Evolutionary conservation across 2,113 vertebrate species (phyloP).

Genomic region (Eurystomus gularis): DNA sequence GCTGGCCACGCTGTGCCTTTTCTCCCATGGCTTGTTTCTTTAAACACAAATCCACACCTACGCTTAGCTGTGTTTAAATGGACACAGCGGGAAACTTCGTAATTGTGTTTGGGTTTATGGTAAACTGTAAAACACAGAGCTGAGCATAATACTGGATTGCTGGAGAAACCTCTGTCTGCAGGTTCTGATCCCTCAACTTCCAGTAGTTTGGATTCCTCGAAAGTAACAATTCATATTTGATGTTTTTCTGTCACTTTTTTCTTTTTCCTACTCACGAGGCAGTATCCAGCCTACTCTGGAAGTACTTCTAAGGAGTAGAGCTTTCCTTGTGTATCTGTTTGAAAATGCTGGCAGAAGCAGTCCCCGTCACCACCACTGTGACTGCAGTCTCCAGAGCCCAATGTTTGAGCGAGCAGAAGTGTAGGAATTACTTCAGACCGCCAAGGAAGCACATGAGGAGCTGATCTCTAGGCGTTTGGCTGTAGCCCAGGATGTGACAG

Average conservation of each 20-base stretch:
- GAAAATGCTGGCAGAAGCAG: not conserved
- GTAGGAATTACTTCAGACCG: not conserved
- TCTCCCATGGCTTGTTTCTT: not conserved
- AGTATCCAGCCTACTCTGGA: not conserved
- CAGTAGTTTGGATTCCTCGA: not conserved
- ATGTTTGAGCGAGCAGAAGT: not conserved
- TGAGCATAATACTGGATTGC: not conserved
- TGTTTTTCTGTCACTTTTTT: not conserved
- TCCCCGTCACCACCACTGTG: not conserved
- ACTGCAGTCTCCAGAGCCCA: fast-evolving
- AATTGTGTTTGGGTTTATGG: not conserved
- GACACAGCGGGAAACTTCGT: not conserved
- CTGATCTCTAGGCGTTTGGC: not conserved
- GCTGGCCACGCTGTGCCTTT: not conserved
- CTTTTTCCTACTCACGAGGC: not conserved
- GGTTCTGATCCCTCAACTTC: not conserved
- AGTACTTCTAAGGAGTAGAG: not conserved
- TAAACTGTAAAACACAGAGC: not conserved
- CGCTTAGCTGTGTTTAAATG: not conserved
- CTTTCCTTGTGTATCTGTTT: not conserved
- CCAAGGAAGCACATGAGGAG: not conserved
- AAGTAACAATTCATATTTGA: not conserved
- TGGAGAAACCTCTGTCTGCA: not conserved
- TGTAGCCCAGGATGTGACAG: not conserved
- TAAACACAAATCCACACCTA: not conserved